These are phyloP conservation scores for Emydura subglobosa DNA, from an alignment of 2,113 vertebrate genomes.

Conservation along the genomic window DNA sequence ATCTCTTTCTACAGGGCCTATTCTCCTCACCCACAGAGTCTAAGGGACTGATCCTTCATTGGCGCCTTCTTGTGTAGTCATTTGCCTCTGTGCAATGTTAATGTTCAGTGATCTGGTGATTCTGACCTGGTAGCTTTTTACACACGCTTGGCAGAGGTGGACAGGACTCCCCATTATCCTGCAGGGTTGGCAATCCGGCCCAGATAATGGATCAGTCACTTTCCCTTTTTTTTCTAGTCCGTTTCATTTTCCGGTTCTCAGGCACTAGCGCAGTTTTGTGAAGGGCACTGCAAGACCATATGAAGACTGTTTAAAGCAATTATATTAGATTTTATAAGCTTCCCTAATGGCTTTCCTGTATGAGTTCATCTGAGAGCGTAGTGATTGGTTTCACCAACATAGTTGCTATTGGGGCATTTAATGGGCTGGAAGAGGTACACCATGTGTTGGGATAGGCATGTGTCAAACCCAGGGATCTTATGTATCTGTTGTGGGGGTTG, in stretches of 20 bases:
- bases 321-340: neutral
- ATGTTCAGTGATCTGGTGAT: neutral
- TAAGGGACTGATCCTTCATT: neutral
- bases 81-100: neutral
- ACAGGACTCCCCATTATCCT: neutral
- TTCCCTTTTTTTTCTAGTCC: neutral
- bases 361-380: no score
- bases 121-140: neutral
- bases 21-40: neutral
- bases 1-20: neutral
- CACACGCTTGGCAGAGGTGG: neutral
- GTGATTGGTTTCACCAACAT: no score
- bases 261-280: neutral
- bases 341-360: neutral
- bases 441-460: no score
- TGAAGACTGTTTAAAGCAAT: neutral
- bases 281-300: neutral
- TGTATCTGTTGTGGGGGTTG: no score
- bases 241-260: neutral
- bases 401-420: no score
- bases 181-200: neutral
- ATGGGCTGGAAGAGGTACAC: no score
- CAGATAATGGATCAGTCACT: neutral
- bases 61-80: neutral
- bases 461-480: no score